phyloP scores from a whole-genome alignment of 1,140 invertebrate species.

The Bombus consobrinus region DNA sequence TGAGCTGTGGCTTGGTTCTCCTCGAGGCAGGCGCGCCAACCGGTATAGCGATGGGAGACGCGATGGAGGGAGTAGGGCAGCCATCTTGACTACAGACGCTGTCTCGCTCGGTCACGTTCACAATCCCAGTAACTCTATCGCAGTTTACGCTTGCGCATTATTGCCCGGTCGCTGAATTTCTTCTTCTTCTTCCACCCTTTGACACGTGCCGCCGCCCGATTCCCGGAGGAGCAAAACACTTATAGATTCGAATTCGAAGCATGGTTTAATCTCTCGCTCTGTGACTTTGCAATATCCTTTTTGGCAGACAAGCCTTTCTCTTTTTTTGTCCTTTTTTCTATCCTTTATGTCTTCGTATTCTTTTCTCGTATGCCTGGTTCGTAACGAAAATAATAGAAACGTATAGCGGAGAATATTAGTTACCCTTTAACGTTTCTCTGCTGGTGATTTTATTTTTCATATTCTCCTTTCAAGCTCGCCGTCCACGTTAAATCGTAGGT shows the following conservation, averaged over 20 bases:
- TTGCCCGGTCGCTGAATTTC: conserved; percentile 53
- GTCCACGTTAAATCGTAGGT: background rate
- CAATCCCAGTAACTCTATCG: conserved; percentile 30
- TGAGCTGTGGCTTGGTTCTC: conserved; percentile 47
- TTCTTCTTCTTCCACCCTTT: conserved; percentile 70
- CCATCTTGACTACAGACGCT: conserved; percentile 69
- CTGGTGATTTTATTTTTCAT: background rate
- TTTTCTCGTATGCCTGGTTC: background rate
- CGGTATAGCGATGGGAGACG: conserved; percentile 45
- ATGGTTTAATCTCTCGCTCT: conserved; percentile 42
- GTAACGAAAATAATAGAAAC: conserved; percentile 7
- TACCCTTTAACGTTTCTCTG: background rate
- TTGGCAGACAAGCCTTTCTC: background rate
- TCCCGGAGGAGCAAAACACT: conserved; percentile 64
- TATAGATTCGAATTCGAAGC: conserved; percentile 66
- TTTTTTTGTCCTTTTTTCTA: background rate
- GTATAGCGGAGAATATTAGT: background rate
- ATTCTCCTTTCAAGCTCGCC: background rate
- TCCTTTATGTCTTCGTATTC: background rate
- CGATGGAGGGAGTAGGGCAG: conserved; percentile 61
- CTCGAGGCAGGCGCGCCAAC: conserved; percentile 51
- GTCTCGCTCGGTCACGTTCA: conserved; percentile 43
- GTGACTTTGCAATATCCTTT: conserved; percentile 35
- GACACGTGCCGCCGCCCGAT: conserved; percentile 78
- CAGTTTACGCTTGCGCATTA: conserved; percentile 57